These are phyloP conservation scores for Lethenteron reissneri DNA, from an alignment of 2,113 vertebrate genomes.

Conservation along the genomic window DNA sequence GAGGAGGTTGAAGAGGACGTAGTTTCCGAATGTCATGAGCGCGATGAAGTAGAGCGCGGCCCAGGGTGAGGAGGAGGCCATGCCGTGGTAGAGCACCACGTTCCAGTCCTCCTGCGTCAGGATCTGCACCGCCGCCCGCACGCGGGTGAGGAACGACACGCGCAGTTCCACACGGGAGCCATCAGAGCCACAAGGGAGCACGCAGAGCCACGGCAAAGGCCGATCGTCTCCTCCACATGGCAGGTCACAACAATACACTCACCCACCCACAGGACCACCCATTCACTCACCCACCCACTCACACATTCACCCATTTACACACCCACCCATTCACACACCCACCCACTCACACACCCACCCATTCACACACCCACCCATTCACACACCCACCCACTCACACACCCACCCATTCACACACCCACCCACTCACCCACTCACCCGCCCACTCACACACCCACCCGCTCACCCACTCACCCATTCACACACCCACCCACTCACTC, in stretches of 20 bases:
- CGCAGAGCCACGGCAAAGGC: not conserved
- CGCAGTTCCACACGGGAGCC: not conserved
- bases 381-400: not conserved
- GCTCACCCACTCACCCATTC: not conserved
- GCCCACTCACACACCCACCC: too few species aligned
- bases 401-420: too few species aligned
- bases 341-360: too few species aligned
- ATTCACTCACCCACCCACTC: not conserved
- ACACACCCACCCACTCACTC: not conserved
- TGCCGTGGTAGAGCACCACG: conserved; percentile 47
- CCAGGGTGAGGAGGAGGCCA: conserved; percentile 50
- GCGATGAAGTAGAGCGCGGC: conserved; percentile 51
- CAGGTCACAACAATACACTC: not conserved
- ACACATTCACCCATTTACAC: too few species aligned
- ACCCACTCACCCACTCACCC: too few species aligned
- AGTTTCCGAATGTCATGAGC: conserved; percentile 52
- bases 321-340: too few species aligned
- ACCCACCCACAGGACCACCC: not conserved
- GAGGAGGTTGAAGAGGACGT: conserved; percentile 39
- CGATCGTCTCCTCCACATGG: not conserved
- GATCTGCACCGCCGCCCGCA: conserved; percentile 21
- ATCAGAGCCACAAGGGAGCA: not conserved
- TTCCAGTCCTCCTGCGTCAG: conserved; percentile 58
- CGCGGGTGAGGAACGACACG: not conserved
- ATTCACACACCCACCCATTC: too few species aligned